Evolutionary conservation across 2,888 invertebrate species (phyloP).

Genomic region (Lepidocyrtinus sp.): DNA sequence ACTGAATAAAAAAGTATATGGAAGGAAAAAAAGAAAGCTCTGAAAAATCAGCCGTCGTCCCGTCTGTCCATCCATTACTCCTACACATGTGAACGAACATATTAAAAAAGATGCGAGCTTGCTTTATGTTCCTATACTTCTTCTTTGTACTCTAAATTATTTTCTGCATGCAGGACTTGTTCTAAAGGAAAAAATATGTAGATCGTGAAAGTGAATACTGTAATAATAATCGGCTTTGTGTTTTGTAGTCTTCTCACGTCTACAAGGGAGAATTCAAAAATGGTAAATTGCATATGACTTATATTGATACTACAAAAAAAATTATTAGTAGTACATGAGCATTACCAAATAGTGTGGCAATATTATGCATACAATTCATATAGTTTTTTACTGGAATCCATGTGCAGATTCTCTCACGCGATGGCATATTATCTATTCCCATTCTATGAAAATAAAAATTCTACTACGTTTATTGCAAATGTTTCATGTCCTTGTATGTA

Average conservation of each 20-base stretch:
- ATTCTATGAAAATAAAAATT: too few species aligned
- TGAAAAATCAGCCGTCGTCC: slow-evolving; percentile 32
- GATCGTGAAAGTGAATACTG: not conserved
- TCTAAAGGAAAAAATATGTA: not conserved
- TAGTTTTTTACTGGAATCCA: not conserved
- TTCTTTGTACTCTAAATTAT: not conserved
- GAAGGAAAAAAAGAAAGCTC: not conserved
- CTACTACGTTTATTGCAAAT: too few species aligned
- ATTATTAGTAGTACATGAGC: not conserved
- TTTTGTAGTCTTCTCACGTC: not conserved
- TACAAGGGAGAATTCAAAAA: not conserved
- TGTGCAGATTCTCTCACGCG: not conserved
- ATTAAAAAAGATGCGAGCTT: not conserved
- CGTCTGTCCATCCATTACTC: slow-evolving; percentile 38
- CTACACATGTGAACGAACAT: not conserved
- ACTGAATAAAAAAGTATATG: not conserved
- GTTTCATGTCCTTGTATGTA: too few species aligned
- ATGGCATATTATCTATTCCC: not conserved
- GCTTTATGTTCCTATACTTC: not conserved
- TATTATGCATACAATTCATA: not conserved
- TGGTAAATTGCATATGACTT: not conserved
- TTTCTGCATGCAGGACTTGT: not conserved
- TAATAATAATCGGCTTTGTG: not conserved
- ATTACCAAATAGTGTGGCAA: not conserved
- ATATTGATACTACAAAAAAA: not conserved